phyloP scores from a whole-genome alignment of 2,113 vertebrate genomes.

The Stercorarius parasiticus region DNA sequence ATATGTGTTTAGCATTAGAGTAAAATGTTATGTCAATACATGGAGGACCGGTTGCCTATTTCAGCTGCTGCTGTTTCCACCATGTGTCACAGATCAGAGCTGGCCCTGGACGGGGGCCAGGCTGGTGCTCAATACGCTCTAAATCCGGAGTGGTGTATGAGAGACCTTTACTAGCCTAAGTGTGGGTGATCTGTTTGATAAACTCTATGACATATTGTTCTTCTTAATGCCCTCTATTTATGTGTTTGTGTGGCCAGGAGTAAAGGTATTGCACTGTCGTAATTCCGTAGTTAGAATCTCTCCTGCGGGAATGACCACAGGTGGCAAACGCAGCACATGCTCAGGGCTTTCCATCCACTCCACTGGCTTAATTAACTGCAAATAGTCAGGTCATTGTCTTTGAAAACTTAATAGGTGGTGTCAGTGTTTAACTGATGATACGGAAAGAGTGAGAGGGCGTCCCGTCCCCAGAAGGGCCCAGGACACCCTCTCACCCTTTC shows the following conservation, averaged over 20 bases:
- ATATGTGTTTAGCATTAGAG: constrained; percentile 1
- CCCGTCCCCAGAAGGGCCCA: background rate
- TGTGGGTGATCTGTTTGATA: background rate
- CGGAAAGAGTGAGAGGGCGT: accelerated
- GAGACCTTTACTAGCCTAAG: background rate
- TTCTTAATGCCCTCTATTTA: background rate
- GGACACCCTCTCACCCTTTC: accelerated
- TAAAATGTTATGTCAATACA: background rate
- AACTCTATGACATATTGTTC: background rate
- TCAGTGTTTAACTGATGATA: background rate
- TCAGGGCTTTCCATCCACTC: background rate
- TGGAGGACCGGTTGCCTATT: background rate
- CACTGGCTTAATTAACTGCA: background rate
- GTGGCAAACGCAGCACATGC: background rate
- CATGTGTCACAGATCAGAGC: background rate
- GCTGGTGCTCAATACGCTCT: background rate
- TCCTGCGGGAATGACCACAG: background rate
- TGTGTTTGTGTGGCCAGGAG: background rate
- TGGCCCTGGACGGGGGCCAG: background rate
- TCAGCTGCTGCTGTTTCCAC: background rate
- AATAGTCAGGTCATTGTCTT: background rate
- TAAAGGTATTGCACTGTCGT: background rate
- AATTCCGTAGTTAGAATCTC: background rate
- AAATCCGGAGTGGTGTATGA: background rate
- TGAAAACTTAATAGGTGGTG: background rate